phyloP scores from a whole-genome alignment of 2,113 vertebrate species.

The Menidia beryllina region DNA sequence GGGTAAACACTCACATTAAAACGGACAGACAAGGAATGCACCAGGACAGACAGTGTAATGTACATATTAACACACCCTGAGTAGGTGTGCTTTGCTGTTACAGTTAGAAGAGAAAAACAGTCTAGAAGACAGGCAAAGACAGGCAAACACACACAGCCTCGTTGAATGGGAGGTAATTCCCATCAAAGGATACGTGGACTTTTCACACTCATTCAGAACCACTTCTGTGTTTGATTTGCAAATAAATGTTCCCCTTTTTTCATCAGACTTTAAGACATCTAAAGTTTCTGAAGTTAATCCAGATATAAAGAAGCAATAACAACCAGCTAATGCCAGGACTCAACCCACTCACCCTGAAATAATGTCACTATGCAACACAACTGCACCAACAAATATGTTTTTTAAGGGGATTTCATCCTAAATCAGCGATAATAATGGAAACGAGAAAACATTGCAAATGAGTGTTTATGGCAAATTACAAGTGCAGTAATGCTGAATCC shows the following conservation, averaged over 20 bases:
- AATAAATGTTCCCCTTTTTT: neutral
- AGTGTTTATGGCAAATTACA: neutral
- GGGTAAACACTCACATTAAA: constrained; percentile 2
- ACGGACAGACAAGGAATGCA: constrained; percentile 13
- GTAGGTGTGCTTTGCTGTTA: constrained; percentile 50
- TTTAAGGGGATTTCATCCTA: neutral
- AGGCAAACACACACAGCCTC: constrained; percentile 11
- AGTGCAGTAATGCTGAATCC: neutral
- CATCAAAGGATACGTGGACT: neutral
- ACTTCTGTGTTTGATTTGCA: neutral
- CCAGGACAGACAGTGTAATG: constrained; percentile 39
- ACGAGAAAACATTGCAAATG: neutral
- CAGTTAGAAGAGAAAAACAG: constrained; percentile 31
- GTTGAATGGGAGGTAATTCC: fast-evolving
- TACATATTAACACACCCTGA: constrained; percentile 61
- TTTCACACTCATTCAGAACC: neutral
- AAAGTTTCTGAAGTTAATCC: neutral
- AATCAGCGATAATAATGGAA: neutral
- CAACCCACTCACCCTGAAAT: neutral
- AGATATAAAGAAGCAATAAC: too few species aligned
- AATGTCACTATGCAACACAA: neutral
- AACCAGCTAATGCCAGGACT: neutral
- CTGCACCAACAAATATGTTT: neutral
- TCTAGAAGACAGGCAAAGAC: constrained; percentile 17
- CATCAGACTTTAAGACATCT: neutral